Conservation (phyloP, 1,140 invertebrate species). For the Dermatophagoides farinae region DNA sequence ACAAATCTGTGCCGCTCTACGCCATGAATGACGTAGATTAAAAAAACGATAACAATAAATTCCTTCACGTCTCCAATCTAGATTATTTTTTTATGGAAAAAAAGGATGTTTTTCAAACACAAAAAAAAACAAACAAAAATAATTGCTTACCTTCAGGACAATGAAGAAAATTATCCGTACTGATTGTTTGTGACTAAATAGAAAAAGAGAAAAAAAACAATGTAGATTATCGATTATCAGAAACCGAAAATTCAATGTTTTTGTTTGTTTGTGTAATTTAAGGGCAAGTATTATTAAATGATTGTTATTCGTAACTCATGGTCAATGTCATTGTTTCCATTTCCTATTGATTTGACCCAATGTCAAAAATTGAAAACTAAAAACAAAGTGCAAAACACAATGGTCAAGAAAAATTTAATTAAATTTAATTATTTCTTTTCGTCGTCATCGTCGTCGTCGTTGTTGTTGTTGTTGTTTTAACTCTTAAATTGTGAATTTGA, state of each 20-base stretch:
- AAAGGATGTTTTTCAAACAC: not conserved
- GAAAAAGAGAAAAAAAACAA: not conserved
- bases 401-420: too few species aligned
- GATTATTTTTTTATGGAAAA: slow-evolving; percentile 22
- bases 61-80: slow-evolving; percentile 76
- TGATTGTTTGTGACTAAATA: not conserved
- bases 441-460: too few species aligned
- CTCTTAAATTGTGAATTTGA: too few species aligned
- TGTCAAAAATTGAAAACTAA: too few species aligned
- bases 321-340: too few species aligned
- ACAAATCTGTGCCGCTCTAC: slow-evolving; percentile 78
- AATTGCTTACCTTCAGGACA: slow-evolving; percentile 11
- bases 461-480: too few species aligned
- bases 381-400: too few species aligned
- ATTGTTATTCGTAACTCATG: too few species aligned
- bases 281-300: too few species aligned
- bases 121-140: not conserved
- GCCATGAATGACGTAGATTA: slow-evolving; percentile 84
- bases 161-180: slow-evolving; percentile 7
- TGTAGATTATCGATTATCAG: not conserved
- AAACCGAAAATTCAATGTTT: not conserved
- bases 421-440: too few species aligned
- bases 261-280: too few species aligned
- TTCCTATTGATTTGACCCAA: too few species aligned
- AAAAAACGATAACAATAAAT: slow-evolving; percentile 87